These are phyloP conservation scores for Drosophila azteca DNA, from an alignment of 1,140 invertebrate genomes.

Conservation along the genomic window DNA sequence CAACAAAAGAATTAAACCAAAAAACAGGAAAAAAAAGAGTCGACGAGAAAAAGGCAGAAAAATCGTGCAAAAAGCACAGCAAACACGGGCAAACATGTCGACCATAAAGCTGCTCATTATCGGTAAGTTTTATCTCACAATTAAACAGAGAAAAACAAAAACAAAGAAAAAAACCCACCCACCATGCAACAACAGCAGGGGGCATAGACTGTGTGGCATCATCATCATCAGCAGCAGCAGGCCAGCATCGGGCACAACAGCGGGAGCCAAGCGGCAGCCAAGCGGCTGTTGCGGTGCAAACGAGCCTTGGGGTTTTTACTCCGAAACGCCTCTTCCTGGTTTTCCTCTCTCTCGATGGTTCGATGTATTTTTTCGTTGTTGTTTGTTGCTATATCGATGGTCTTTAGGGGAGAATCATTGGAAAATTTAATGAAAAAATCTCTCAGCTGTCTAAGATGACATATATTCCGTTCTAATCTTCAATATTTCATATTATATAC, in stretches of 20 bases:
- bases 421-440: no score
- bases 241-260: constrained; percentile 16
- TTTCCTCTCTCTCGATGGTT: no score
- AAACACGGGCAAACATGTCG: constrained; percentile 60
- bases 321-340: no score
- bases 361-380: no score
- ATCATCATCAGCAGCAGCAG: not conserved
- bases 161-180: not conserved
- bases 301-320: no score
- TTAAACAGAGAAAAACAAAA: constrained; percentile 60
- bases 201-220: no score
- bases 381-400: no score
- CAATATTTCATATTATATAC: no score
- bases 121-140: constrained; percentile 83
- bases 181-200: not conserved
- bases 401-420: no score
- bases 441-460: no score
- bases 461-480: no score
- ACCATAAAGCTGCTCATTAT: constrained; percentile 83
- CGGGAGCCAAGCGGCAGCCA: not conserved
- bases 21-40: constrained; percentile 8
- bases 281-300: constrained; percentile 9
- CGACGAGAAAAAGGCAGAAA: constrained; percentile 4
- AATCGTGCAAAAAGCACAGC: constrained; percentile 8
- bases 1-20: constrained; percentile 19